These are phyloP conservation scores for Chrysina gloriosa DNA, from an alignment of 2,888 invertebrate species.

Conservation along the genomic window DNA sequence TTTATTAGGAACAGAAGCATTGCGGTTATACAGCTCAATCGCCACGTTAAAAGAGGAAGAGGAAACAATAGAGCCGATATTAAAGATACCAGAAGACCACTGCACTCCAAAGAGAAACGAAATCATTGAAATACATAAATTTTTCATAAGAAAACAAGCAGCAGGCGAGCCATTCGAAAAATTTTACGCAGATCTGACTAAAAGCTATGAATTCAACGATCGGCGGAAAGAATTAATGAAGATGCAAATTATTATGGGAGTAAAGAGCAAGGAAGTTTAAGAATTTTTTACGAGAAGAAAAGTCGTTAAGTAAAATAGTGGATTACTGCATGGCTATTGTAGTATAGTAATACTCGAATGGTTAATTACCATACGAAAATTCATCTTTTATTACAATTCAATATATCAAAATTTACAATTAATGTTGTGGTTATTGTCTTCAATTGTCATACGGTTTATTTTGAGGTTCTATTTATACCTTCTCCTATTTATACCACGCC, in stretches of 20 bases:
- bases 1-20: slow-evolving; percentile 7
- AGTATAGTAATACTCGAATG: no score
- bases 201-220: background rate
- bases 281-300: background rate
- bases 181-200: background rate
- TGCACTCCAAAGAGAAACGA: background rate
- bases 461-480: no score
- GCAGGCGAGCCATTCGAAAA: background rate
- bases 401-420: no score
- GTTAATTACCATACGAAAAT: no score
- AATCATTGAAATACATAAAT: background rate
- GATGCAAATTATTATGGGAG: background rate
- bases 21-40: slow-evolving; percentile 8
- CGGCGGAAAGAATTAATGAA: background rate
- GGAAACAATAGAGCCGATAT: background rate
- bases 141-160: background rate
- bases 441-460: no score
- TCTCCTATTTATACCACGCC: no score
- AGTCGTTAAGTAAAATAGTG: background rate
- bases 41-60: background rate
- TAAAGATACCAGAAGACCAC: background rate
- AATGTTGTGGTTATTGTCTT: no score
- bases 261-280: background rate
- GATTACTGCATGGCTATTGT: background rate
- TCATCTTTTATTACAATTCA: no score